Conservation (phyloP, 2,113 vertebrate species). For the Tachuris rubrigastra region DNA sequence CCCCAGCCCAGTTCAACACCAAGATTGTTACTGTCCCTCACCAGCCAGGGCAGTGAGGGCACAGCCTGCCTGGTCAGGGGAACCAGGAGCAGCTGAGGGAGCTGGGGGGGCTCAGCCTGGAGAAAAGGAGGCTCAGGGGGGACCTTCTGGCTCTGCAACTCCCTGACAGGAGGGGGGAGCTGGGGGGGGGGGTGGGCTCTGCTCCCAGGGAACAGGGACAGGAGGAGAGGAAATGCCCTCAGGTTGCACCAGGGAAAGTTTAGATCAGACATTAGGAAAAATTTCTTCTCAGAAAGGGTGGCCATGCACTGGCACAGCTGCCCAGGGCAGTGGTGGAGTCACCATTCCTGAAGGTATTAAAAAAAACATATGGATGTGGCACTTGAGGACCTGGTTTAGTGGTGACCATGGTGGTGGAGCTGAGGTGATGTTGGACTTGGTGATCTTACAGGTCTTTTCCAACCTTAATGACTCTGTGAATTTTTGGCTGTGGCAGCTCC, state of each 20-base stretch:
- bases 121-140: no score
- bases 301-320: not conserved
- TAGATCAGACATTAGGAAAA: fast-evolving
- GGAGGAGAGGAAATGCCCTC: not conserved
- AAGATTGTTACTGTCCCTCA: not conserved
- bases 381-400: not conserved
- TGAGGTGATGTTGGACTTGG: not conserved
- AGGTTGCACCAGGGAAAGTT: not conserved
- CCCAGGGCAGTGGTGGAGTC: not conserved
- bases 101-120: not conserved
- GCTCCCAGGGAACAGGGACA: not conserved
- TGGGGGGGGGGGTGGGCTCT: not conserved
- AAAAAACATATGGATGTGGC: not conserved
- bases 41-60: fast-evolving
- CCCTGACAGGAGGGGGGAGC: not conserved
- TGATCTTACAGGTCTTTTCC: not conserved
- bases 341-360: not conserved
- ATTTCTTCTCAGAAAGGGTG: not conserved
- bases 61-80: not conserved
- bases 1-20: not conserved
- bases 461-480: fast-evolving
- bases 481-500: fast-evolving
- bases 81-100: not conserved
- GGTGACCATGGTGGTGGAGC: not conserved
- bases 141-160: no score